phyloP scores from a whole-genome alignment of 1,140 invertebrate species.

The Drosophila eugracilis region DNA sequence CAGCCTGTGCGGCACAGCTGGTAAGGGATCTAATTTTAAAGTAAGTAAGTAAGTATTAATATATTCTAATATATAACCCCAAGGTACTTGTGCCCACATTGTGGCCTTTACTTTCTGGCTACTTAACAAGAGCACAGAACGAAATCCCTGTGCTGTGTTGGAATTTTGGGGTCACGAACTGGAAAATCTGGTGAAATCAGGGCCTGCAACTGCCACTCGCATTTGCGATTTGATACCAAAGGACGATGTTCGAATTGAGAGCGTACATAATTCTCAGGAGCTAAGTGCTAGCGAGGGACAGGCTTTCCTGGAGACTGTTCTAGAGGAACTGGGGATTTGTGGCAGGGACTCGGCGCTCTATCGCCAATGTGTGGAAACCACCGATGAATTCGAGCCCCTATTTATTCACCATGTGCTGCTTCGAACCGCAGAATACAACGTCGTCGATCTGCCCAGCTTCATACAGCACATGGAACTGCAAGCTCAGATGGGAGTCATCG shows the following conservation, averaged over 20 bases:
- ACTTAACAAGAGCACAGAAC: slow-evolving; percentile 64
- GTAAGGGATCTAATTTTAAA: too few relatives aligned
- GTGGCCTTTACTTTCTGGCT: slow-evolving; percentile 78
- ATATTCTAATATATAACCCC: neutral
- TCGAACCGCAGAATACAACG: slow-evolving; percentile 53
- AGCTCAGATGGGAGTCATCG: slow-evolving; percentile 65
- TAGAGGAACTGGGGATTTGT: slow-evolving; percentile 70
- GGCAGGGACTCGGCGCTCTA: slow-evolving; percentile 68
- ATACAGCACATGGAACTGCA: slow-evolving; percentile 71
- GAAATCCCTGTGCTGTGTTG: slow-evolving; percentile 46
- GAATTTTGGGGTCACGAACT: slow-evolving; percentile 80
- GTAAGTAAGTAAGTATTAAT: too few relatives aligned
- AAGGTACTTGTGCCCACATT: slow-evolving; percentile 67
- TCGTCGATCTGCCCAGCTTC: slow-evolving; percentile 60
- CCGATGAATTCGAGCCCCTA: slow-evolving; percentile 74
- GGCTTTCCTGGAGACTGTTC: slow-evolving; percentile 61
- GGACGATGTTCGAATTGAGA: slow-evolving; percentile 49
- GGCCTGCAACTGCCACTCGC: slow-evolving; percentile 40
- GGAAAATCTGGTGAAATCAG: slow-evolving; percentile 64
- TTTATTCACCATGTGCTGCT: slow-evolving; percentile 74
- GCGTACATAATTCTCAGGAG: slow-evolving; percentile 32
- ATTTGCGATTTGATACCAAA: slow-evolving; percentile 67
- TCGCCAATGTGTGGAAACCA: slow-evolving; percentile 66
- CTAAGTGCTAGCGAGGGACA: slow-evolving; percentile 52
- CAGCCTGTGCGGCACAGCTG: slow-evolving; percentile 40